These are phyloP conservation scores for Heliconius melpomene DNA, from an alignment of 1,140 invertebrate genomes.

Conservation along the genomic window DNA sequence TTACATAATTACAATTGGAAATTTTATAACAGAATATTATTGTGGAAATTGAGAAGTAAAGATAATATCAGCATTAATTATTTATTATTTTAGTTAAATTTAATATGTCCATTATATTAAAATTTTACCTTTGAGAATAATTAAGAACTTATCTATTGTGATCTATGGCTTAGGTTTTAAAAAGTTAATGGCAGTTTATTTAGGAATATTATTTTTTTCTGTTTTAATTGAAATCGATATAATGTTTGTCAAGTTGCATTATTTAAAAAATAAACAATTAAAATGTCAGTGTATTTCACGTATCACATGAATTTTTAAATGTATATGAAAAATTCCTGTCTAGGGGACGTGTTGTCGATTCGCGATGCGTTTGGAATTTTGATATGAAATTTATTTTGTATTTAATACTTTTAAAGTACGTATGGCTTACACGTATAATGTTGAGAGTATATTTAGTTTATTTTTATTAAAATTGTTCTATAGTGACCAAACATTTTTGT, in stretches of 20 bases:
- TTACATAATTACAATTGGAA: too few species aligned
- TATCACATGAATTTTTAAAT: not conserved
- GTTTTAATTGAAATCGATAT: too few species aligned
- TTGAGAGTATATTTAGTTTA: not conserved
- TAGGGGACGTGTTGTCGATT: not conserved
- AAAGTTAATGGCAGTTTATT: too few species aligned
- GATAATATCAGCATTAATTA: not conserved
- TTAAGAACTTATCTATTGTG: too few species aligned
- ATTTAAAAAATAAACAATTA: not conserved
- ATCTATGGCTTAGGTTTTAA: too few species aligned
- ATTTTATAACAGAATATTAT: not conserved
- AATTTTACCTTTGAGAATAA: too few species aligned
- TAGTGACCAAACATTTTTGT: not conserved
- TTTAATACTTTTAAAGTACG: not conserved
- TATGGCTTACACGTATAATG: not conserved
- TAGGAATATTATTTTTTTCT: too few species aligned
- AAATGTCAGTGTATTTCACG: not conserved
- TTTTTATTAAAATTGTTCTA: not conserved
- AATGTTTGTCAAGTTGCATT: too few species aligned
- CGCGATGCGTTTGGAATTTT: not conserved
- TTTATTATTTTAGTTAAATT: not conserved
- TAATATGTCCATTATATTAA: not conserved
- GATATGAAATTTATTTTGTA: slow-evolving; percentile 3
- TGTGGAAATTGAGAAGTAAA: not conserved
- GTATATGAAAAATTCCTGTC: not conserved